Conservation (phyloP, 2,113 vertebrate species). For the Pollimyrus isidori region DNA sequence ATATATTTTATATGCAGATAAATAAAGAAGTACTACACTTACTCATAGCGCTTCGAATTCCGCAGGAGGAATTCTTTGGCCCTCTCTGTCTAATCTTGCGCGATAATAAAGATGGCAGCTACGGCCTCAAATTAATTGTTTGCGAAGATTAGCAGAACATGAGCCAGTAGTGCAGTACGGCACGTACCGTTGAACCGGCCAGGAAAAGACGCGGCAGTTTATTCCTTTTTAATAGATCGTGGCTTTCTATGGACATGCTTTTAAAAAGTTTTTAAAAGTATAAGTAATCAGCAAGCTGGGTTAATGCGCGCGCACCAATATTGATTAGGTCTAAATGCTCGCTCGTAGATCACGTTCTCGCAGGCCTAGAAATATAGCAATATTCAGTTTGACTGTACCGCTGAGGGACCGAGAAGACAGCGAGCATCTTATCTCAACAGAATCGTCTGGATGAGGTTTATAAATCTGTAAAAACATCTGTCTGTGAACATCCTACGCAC, state of each 20-base stretch:
- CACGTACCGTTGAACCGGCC: neutral
- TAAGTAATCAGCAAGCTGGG: neutral
- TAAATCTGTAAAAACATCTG: neutral
- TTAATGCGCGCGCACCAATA: neutral
- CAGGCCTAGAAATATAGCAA: neutral
- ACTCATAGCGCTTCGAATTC: neutral
- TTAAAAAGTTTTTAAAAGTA: neutral
- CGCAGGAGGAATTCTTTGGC: neutral
- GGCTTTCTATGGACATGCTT: neutral
- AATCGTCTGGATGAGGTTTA: neutral
- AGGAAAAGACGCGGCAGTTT: neutral
- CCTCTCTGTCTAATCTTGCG: neutral
- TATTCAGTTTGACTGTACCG: neutral
- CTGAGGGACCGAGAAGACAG: neutral
- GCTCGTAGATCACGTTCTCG: neutral
- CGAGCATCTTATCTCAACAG: neutral
- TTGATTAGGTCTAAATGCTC: neutral
- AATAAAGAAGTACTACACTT: constrained; percentile 16
- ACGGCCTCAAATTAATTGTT: neutral
- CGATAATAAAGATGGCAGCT: neutral
- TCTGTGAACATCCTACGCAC: neutral
- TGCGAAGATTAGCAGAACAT: neutral
- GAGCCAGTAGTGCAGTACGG: neutral
- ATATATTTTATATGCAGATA: constrained; percentile 10
- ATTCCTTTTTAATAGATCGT: neutral